Percentiles rank a stretch among this genome's conserved stretches.
Conservation (phyloP, 1,140 invertebrate species). For the Drosophila nasuta region DNA sequence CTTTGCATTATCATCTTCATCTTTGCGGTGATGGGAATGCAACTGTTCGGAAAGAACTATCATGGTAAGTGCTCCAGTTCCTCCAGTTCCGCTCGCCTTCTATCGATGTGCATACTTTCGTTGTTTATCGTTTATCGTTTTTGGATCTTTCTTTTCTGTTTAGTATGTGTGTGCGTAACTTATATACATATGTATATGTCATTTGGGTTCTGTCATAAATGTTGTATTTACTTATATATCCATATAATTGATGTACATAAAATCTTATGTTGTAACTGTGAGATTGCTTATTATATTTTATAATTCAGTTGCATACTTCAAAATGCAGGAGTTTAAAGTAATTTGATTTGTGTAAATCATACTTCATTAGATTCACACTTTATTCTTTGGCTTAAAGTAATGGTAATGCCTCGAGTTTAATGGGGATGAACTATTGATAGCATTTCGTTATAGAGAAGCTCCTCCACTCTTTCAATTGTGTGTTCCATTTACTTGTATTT, state of each 20-base stretch:
- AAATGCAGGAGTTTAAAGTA: too few relatives aligned
- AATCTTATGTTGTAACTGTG: background rate
- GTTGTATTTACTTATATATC: background rate
- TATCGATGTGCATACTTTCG: constrained; percentile 42
- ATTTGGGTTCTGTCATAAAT: background rate
- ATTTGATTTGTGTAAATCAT: too few relatives aligned
- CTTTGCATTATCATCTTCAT: constrained; percentile 99
- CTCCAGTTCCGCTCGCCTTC: constrained; percentile 3
- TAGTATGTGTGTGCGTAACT: constrained; percentile 7
- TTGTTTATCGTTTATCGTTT: constrained; percentile 26
- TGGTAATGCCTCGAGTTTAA: too few relatives aligned
- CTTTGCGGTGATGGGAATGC: constrained; percentile 99
- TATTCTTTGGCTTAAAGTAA: background rate
- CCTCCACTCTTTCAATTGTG: background rate
- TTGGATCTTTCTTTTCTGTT: constrained; percentile 8
- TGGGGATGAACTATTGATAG: background rate
- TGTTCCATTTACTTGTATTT: constrained; percentile 4
- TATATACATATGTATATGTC: background rate
- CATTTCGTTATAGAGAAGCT: constrained; percentile 4
- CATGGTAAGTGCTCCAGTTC: constrained; percentile 87
- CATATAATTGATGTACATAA: background rate
- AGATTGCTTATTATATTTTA: background rate
- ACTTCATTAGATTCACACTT: too few relatives aligned
- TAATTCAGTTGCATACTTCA: too few relatives aligned
- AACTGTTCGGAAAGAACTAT: constrained; percentile 97